Conservation (phyloP, 2,797 vertebrate species). For the Sphenodon punctatus region DNA sequence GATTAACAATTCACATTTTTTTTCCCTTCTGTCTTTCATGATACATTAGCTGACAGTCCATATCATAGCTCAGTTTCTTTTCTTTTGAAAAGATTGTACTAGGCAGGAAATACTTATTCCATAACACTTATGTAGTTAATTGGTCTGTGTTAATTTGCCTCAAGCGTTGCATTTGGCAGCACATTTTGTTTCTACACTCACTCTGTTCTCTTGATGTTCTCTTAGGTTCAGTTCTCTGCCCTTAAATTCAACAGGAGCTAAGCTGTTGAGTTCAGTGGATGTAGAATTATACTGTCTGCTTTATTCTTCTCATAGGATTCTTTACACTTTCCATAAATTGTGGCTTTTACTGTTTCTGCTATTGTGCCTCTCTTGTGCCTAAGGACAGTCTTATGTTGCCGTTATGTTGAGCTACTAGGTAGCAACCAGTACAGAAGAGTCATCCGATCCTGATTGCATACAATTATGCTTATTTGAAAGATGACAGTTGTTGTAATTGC, state of each 20-base stretch:
- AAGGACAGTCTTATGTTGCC: neutral
- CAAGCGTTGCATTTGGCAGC: rapidly evolving
- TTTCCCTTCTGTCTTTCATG: neutral
- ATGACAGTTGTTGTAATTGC: neutral
- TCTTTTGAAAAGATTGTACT: no score
- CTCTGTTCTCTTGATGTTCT: neutral
- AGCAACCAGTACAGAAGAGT: neutral
- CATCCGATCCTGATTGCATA: neutral
- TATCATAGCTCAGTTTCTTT: neutral
- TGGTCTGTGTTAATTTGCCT: neutral
- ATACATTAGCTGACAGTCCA: neutral
- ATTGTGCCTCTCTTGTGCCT: neutral
- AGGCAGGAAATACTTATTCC: no score
- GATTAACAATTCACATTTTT: neutral
- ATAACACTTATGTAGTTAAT: no score
- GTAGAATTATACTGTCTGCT: no score
- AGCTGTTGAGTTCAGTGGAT: no score
- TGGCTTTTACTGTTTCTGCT: neutral
- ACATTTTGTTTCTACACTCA: neutral
- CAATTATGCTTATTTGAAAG: neutral
- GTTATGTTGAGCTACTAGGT: neutral
- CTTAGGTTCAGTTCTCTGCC: no score
- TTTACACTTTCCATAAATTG: neutral
- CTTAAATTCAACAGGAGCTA: no score
- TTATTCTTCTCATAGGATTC: neutral